Base-by-base conservation (phyloP, 1,140 invertebrate species). In the Zelostemma sp. region DNA sequence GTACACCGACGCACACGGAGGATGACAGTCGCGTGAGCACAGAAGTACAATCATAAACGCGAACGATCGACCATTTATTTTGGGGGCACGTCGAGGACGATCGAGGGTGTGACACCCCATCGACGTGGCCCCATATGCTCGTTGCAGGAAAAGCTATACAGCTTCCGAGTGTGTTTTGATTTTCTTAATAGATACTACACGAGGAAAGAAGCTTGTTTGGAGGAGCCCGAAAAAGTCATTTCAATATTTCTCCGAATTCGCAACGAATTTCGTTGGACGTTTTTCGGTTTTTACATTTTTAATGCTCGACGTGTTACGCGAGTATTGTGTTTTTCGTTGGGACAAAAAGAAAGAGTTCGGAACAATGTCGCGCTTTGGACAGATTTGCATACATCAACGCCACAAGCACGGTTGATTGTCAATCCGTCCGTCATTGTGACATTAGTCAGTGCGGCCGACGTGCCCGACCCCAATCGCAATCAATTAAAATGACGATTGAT, bases 391-490 rank as follows among this genome's bases (percentile, higher is more conserved):
- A 78, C 76, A 85, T 83, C 76, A 81, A 78, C 76, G 74, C 75
- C 67, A 84, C 83, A 85, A 84, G 81, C 79, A 77, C 73, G 74
- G 80, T 82, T 85, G 83, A 85, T 85, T 85, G 81, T 83, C 80
- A 83, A 85, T 85, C 75, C 79, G 77, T 78, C 69, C 74, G 80
- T 84, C 81, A 85, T 83, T 83, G 82, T 83, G 79, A 83, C 78
- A 78, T 81, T 76, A 79, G 72, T 81, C 77, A 75, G 75, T 75
- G 73, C 72, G 67, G 45, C 41, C 66, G 67, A 72, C 56, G 51
- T 68, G 41, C 46, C 50, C 60, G 58, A 68, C 61, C 70, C 64
- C 71, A 75, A 74, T 82, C 75, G 80, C 79, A 82, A 84, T 82
- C 80, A 83, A 84, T 83, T 81, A 81, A 82, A 76, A 72, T 82